Base-by-base conservation (phyloP, 2,113 vertebrate genomes). In the Hippocampus zosterae region DNA sequence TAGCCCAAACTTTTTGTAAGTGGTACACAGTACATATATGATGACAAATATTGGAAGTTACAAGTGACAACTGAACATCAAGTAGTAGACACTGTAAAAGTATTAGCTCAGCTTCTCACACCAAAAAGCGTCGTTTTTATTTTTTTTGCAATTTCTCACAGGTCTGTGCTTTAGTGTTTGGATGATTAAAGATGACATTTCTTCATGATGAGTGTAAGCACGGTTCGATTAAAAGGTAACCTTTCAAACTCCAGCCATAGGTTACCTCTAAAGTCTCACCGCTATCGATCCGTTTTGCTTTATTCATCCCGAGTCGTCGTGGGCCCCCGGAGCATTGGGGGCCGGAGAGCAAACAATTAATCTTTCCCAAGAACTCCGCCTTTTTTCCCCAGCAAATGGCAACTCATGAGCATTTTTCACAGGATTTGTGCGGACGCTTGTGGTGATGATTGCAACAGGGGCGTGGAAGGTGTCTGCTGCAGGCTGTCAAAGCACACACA, bases 201-300 rank as follows among this genome's bases (percentile, higher is more conserved):
- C 81, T 85, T 63, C 79, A 80, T 85, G 78, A 86, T 84, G 46
- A 84, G 80, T 27, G 41, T 56, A 71, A 77, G 73, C 82, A 85
- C 65, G 64, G 73, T 73, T 83, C 66, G 81, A 90, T 89, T 84
- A 88, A 81, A 90, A 81, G 72, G 83, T 84, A 88, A 91, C 87
- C 82, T 90, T 76, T 83, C 83, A 84, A 76, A 86, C 74, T 76
- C 75, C 73, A 74, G 81, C 83, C 78, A 88, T 85, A 87, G 88
- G 82, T 91, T 91, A 83, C 86, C 72, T 83, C 71, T 74, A 82
- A 78, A 87, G 85, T 89, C 78, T 75, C 70, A 65, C 63, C 87
- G 87, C 87, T 91, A 92, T 92, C 69, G 91, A 92, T 91, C 88
- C 78, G 82, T 91, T 90, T 90, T 88, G 81, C 84, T 87, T 90